A percentile compares a stretch with the other conserved stretches of the same genome.
phyloP scores from a whole-genome alignment of 2,113 vertebrate genomes.

The Clarias magur region DNA sequence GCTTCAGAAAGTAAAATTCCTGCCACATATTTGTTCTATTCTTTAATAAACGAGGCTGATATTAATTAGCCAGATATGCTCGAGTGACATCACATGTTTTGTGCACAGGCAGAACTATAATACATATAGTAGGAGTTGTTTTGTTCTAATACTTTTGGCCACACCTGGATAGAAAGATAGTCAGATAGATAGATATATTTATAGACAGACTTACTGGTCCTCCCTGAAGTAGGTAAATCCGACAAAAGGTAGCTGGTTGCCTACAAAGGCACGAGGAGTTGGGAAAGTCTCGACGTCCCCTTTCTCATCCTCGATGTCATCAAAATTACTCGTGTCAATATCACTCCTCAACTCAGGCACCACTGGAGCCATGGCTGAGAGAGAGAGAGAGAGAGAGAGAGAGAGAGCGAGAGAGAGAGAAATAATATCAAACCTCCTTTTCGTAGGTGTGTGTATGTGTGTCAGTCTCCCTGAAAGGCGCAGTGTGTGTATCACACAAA shows the following conservation, averaged over 20 bases:
- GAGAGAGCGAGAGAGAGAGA: constrained; percentile 26
- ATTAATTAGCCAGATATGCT: too few species aligned
- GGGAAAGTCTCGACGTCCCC: constrained; percentile 90
- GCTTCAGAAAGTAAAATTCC: too few species aligned
- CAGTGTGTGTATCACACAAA: constrained; percentile 53
- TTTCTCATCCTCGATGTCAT: constrained; percentile 93
- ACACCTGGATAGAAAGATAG: too few species aligned
- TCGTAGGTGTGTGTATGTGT: constrained; percentile 8
- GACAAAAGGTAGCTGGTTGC: constrained; percentile 96
- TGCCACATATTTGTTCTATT: too few species aligned
- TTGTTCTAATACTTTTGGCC: too few species aligned
- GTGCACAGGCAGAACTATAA: too few species aligned
- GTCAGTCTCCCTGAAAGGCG: constrained; percentile 44
- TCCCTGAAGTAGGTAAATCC: constrained; percentile 97
- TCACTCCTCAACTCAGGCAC: constrained; percentile 94
- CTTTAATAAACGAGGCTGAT: too few species aligned
- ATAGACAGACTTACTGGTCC: constrained; percentile 81
- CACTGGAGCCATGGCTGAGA: constrained; percentile 90
- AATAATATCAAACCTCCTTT: constrained; percentile 35
- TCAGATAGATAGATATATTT: too few species aligned
- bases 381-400: constrained; percentile 42
- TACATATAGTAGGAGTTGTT: not conserved
- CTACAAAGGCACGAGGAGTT: constrained; percentile 91
- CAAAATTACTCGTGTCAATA: constrained; percentile 96
- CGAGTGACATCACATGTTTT: too few species aligned